Evolutionary conservation across 2,888 invertebrate genomes (phyloP), one percentile per base, ranked within the genome.

Genomic region (Tachystola acroxantha): DNA sequence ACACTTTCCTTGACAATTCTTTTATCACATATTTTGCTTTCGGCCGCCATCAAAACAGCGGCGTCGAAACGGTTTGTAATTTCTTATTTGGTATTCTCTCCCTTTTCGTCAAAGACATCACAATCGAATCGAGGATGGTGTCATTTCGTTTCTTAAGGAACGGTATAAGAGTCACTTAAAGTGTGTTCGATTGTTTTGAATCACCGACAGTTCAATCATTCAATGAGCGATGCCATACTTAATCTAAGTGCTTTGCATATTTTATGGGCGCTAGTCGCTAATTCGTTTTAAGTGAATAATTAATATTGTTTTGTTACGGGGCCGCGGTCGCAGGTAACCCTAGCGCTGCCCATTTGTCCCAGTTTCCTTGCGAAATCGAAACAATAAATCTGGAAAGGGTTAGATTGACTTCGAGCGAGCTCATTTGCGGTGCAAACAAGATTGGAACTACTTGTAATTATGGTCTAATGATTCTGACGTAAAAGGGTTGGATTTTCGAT

Each of bases 301-400:
- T 41, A 39, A 41, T 41, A 41, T 29, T 37, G 32, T 38, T 43
- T 31, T 37, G 30, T 38, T 43, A 4, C 32, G 24, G n/a, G n/a
- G 14, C 32, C 35, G 32, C 24, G 26, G 26, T 34, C 12, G 31
- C 36, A 43, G 41, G 43, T 39, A 39, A 20, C 10, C 33, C 30
- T n/a, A n/a, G 35, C 25, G 35, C 27, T 34, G 37, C 27, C 28
- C 36, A 46, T 46, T 43, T 43, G 37, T 39, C 43, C 32, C 39
- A 39, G 39, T 40, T 39, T 37, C 43, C 35, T 34, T 33, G 20
- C 25, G 24, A 35, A 40, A 33, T 43, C 37, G 42, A 36, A 38
- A 42, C 49, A 37, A 45, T 49, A 49, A 49, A 49, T 49, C 39
- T 36, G 33, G 34, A 40, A 43, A 41, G 43, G 46, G 45, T 42